A percentile compares a stretch with the other conserved stretches of the same genome.
Evolutionary conservation across 2,888 invertebrate genomes (phyloP).

Genomic region (Poecilus cupreus): DNA sequence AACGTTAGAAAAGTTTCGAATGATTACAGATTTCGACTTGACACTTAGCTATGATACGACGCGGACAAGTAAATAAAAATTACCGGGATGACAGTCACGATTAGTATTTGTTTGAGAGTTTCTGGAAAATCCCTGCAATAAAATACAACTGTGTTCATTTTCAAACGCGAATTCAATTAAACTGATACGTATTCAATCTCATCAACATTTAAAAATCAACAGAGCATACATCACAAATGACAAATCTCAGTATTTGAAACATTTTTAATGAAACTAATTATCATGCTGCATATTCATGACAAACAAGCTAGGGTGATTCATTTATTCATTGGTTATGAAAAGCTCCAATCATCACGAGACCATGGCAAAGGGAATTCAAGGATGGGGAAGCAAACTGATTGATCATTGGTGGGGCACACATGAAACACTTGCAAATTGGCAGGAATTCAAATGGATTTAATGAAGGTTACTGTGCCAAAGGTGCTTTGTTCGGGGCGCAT

Average conservation of each 20-base stretch:
- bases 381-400: neutral
- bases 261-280: conserved; percentile 22
- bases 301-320: conserved; percentile 4
- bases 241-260: neutral
- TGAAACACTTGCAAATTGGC: neutral
- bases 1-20: no score
- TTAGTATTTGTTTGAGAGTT: no score
- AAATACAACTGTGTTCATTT: neutral
- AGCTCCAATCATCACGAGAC: conserved; percentile 5
- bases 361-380: neutral
- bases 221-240: neutral
- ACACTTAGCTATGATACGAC: no score
- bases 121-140: no score
- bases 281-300: neutral
- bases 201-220: neutral
- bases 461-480: no score
- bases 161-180: neutral
- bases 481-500: no score
- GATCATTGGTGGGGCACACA: conserved; percentile 17
- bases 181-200: neutral
- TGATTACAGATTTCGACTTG: no score
- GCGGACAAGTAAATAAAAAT: no score
- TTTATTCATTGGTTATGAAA: conserved; percentile 11
- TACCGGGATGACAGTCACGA: no score
- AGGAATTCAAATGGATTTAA: neutral